Evolutionary conservation across 2,797 vertebrate species (phyloP), one percentile per base, ranked within the genome.

Genomic region (Danio kyathit): DNA sequence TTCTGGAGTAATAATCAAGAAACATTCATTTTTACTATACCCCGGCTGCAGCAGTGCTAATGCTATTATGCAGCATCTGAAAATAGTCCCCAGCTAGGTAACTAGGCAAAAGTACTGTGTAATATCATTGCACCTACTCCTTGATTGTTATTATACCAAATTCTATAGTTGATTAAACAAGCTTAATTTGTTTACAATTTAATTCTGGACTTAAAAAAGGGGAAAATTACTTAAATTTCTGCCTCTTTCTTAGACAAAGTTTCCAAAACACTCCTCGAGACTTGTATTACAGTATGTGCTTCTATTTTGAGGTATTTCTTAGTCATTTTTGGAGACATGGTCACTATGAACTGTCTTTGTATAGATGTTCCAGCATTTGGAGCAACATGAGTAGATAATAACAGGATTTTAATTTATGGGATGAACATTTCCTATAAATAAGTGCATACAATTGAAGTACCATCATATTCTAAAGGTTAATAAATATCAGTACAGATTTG

Each of bases 391-490:
- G 54, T 59, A 56, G 57, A 57, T 17, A 66, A 46, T 46, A 16
- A 46, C 12, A 29, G 71, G 21, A 59, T 61, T 61, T n/a, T 12
- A 38, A 61, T 60, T 14, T 60, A 29, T 52, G 17, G 0, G 19
- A 2, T 60, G 13, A 60, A 29, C 41, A 46, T 38, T 74, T 60
- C 14, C 76, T 83, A 88, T 82, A 87, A 80, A 76, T 48, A 90
- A 91, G 91, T 90, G 91, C 92, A 91, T 88, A 87, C 87, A 89
- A 87, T 84, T 79, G 83, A 63, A 87, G 92, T 93, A 94, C 91
- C 92, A 74, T 90, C 83, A 16, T 86, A 84, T 86, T 14, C 61
- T 67, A 61, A 63, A 85, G 51, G 75, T 49, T 84, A 57, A 78
- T 88, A 82, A 88, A 89, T 91, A 86, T 88, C 46, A 72, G 84